Evolutionary conservation across 2,888 invertebrate species (phyloP).

Genomic region (Andrena dorsata): DNA sequence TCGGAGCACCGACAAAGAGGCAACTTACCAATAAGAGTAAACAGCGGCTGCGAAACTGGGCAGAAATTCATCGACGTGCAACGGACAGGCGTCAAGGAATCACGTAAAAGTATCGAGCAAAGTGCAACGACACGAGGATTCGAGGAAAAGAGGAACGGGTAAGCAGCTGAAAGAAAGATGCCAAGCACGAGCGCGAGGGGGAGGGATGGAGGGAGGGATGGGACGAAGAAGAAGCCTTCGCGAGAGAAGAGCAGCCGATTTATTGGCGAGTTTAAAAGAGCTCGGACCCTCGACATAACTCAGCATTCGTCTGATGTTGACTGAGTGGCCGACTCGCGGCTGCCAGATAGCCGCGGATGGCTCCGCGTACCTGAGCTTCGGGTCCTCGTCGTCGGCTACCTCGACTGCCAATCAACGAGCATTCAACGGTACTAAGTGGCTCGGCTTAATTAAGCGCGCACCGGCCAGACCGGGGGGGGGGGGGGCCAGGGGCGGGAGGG

Average conservation of each 20-base stretch:
- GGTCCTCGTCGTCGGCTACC: conserved; percentile 67
- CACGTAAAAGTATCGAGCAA: conserved; percentile 28
- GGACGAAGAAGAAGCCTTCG: conserved; percentile 63
- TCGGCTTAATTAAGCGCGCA: conserved; percentile 79
- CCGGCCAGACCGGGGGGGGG: conserved; percentile 44
- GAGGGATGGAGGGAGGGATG: conserved; percentile 42
- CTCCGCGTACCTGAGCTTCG: conserved; percentile 64
- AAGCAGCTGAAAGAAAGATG: conserved; percentile 40
- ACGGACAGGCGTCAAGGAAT: conserved; percentile 22
- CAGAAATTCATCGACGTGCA: neutral
- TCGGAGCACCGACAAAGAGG: conserved; percentile 8
- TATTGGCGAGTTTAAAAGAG: conserved; percentile 82
- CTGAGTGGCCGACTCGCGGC: conserved; percentile 78
- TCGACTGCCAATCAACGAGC: conserved; percentile 80
- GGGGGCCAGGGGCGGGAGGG: conserved; percentile 19
- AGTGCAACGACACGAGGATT: conserved; percentile 53
- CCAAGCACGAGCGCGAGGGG: conserved; percentile 24
- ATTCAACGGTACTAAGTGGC: conserved; percentile 79
- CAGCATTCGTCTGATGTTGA: conserved; percentile 79
- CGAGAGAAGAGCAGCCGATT: conserved; percentile 74
- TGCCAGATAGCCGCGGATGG: conserved; percentile 70
- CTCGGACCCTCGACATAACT: conserved; percentile 81
- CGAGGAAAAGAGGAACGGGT: conserved; percentile 28
- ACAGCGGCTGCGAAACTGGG: neutral
- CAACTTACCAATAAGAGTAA: conserved; percentile 19